Percentiles rank a stretch among this genome's conserved stretches.
These are phyloP conservation scores for Popillia japonica DNA, from an alignment of 1,140 invertebrate genomes.

Conservation along the genomic window DNA sequence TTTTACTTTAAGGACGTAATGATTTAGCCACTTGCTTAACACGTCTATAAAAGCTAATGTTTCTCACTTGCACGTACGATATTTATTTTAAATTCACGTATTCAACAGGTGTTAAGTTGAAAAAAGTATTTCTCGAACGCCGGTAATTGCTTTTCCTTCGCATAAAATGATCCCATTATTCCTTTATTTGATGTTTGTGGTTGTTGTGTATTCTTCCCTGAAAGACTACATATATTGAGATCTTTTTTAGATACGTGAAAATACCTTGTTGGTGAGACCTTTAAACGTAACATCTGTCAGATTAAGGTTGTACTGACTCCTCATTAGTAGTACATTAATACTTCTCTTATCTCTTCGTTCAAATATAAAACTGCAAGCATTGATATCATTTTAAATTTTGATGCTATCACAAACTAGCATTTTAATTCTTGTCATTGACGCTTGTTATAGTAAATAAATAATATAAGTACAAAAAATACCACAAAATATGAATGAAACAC, in stretches of 20 bases:
- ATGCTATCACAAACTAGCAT: background rate
- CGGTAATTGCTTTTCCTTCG: conserved; percentile 27
- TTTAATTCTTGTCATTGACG: background rate
- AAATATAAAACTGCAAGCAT: too few relatives aligned
- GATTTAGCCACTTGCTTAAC: conserved; percentile 29
- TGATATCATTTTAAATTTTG: too few relatives aligned
- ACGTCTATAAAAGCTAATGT: conserved; percentile 7
- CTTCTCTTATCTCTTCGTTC: background rate
- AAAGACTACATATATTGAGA: background rate
- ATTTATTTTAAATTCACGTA: conserved; percentile 24
- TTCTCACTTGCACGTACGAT: conserved; percentile 26
- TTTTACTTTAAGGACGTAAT: background rate
- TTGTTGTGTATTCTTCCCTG: conserved; percentile 18
- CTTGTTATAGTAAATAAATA: background rate
- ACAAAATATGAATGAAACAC: background rate
- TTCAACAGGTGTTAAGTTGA: conserved; percentile 27
- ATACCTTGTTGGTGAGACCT: background rate
- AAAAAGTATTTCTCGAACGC: conserved; percentile 22
- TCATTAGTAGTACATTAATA: background rate
- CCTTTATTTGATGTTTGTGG: conserved; percentile 2
- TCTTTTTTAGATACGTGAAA: conserved; percentile 16
- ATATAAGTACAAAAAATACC: background rate
- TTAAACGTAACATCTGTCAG: conserved; percentile 16
- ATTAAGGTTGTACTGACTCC: background rate
- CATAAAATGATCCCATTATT: conserved; percentile 31